phyloP scores from a whole-genome alignment of 2,888 invertebrate species.

The Fragum sueziense region DNA sequence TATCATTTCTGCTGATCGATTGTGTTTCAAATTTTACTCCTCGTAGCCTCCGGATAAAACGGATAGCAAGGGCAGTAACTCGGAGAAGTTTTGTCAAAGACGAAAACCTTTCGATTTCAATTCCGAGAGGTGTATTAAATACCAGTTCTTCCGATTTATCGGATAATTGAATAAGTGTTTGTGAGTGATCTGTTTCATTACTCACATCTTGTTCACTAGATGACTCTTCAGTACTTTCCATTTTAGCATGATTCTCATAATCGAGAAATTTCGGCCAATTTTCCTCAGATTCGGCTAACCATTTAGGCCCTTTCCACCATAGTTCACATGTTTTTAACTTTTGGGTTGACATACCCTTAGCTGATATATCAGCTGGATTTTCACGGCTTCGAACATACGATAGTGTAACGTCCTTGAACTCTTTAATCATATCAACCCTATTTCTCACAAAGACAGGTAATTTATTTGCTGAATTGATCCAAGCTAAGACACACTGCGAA shows the following conservation, averaged over 20 bases:
- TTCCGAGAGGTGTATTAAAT: constrained; percentile 32
- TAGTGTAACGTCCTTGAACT: neutral
- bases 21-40: neutral
- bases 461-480: constrained; percentile 12
- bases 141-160: neutral
- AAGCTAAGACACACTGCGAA: constrained; percentile 22
- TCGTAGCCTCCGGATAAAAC: constrained; percentile 31
- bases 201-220: neutral
- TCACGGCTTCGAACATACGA: constrained; percentile 11
- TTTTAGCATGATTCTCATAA: neutral
- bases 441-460: constrained; percentile 27
- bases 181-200: neutral
- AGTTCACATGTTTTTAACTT: neutral
- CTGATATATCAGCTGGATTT: constrained; percentile 32
- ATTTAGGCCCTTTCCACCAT: constrained; percentile 36
- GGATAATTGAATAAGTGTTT: too few relatives aligned
- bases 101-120: constrained; percentile 22
- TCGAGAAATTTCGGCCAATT: too few relatives aligned
- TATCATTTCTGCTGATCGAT: constrained; percentile 19
- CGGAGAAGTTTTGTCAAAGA: constrained; percentile 26
- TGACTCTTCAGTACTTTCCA: neutral
- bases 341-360: neutral
- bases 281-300: neutral
- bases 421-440: constrained; percentile 15
- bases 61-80: constrained; percentile 23